A percentile compares a stretch with the other conserved stretches of the same genome.
Conservation (phyloP, 2,113 vertebrate genomes). For the Corvus moneduloides region DNA sequence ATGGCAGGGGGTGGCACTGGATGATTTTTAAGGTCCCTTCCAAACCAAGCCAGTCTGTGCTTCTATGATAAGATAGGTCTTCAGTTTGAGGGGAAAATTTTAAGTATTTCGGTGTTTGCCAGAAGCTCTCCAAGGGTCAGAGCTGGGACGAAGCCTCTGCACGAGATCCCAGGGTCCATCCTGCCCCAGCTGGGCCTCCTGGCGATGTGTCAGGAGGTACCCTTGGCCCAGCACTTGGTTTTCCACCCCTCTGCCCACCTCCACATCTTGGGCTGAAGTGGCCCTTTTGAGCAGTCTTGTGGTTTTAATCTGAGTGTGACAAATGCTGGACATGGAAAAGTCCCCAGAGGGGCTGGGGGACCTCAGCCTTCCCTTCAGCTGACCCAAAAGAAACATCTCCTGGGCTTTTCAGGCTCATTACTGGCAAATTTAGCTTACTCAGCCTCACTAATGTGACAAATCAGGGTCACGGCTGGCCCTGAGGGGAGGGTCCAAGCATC, state of each 20-base stretch:
- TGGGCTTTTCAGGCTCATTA: neutral
- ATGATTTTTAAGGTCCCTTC: neutral
- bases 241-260: neutral
- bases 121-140: neutral
- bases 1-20: neutral
- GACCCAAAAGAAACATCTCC: neutral
- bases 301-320: neutral
- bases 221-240: neutral
- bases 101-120: neutral
- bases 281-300: neutral
- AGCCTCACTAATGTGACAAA: neutral
- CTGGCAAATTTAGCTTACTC: neutral
- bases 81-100: neutral
- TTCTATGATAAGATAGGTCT: fast-evolving
- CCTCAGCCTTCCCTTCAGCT: neutral
- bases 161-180: neutral
- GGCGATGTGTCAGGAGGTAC: neutral
- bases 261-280: neutral
- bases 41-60: neutral
- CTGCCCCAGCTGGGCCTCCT: neutral
- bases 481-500: neutral
- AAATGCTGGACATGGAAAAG: neutral
- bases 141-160: neutral
- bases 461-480: neutral
- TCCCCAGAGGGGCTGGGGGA: neutral